Percentiles rank a stretch among this genome's conserved stretches.
These are phyloP conservation scores for Pediacus dermestoides DNA, from an alignment of 2,888 invertebrate species.

Conservation along the genomic window DNA sequence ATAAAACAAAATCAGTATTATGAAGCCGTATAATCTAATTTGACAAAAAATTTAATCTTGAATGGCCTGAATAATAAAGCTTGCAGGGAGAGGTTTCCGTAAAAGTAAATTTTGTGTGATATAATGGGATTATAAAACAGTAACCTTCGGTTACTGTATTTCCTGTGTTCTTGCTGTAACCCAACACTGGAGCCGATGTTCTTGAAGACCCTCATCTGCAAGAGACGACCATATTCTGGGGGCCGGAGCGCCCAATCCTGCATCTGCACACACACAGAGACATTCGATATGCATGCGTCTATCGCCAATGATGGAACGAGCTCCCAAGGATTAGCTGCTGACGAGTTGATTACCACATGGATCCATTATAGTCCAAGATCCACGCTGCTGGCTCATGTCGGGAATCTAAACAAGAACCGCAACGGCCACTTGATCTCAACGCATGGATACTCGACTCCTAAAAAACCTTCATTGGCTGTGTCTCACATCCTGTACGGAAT, in stretches of 20 bases:
- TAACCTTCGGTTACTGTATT: conserved; percentile 16
- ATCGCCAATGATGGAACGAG: conserved; percentile 22
- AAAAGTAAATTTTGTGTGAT: conserved; percentile 17
- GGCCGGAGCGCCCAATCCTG: conserved; percentile 10
- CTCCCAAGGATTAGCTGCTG: too few species aligned
- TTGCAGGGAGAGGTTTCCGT: conserved; percentile 13
- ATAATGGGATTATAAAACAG: conserved; percentile 23
- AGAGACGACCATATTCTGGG: conserved; percentile 22
- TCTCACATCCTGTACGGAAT: conserved; percentile 37
- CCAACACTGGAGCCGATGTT: conserved; percentile 20
- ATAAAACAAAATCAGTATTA: conserved; percentile 14
- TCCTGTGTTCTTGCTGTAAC: conserved; percentile 23
- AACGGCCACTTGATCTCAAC: conserved; percentile 33
- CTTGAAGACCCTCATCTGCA: conserved; percentile 27
- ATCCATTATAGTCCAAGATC: conserved; percentile 14
- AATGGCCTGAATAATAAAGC: conserved; percentile 4
- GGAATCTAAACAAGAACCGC: conserved; percentile 21
- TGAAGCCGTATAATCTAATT: conserved; percentile 16
- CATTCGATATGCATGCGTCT: conserved; percentile 22
- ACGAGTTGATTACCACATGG: conserved; percentile 21
- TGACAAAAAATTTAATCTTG: conserved; percentile 13
- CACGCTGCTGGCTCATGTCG: conserved; percentile 5
- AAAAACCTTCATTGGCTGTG: conserved; percentile 41
- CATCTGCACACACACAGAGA: conserved; percentile 16
- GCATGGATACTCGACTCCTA: conserved; percentile 33